Evolutionary conservation across 1,140 invertebrate species (phyloP), one percentile per base, ranked within the genome.

Genomic region (Orius laevigatus): DNA sequence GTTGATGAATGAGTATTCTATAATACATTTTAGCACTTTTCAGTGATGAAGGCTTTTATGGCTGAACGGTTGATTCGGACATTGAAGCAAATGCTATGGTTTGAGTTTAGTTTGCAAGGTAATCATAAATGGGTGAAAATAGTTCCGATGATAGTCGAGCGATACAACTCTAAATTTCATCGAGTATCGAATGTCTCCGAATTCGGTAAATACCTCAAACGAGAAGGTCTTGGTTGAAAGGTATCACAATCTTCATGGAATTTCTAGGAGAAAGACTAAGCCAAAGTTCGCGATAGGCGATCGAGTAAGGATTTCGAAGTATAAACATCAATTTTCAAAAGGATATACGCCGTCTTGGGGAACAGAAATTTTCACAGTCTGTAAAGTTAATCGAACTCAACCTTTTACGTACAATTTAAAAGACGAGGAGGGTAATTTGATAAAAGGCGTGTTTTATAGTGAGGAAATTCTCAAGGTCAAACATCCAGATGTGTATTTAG

Each of bases 401-500:
- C 47, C 48, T 0, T 10, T 39, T 3, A 54, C 49, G 10, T 54
- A 48, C 25, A 42, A 38, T 19, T 18, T 54, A 5, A 9, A 32
- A 38, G 53, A 54, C 35, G 36, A 38, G 11, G 20, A 38, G 3
- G 46, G 35, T 5, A 20, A 48, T 10, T 12, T 12, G 14, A 51
- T 54, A 3, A 5, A n/a, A 2, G 49, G 49, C 14, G 15, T n/a
- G 33, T 54, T 54, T 46, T 54, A 54, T 39, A 10, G 35, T 1
- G 41, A 51, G 25, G 53, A 51, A 31, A 18, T 54, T 10, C 2
- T 5, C 0, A 53, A 48, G 50, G 49, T 51, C 11, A 56, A 53
- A 55, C 44, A 58, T 55, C 52, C 50, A 25, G 51, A 63, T 48
- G 51, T 59, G 40, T 59, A 62, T 47, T 41, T 64, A 15, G 55